Percentiles rank a stretch among this genome's conserved stretches.
Evolutionary conservation across 2,113 vertebrate genomes (phyloP).

Genomic region (Cranoglanis bouderius): DNA sequence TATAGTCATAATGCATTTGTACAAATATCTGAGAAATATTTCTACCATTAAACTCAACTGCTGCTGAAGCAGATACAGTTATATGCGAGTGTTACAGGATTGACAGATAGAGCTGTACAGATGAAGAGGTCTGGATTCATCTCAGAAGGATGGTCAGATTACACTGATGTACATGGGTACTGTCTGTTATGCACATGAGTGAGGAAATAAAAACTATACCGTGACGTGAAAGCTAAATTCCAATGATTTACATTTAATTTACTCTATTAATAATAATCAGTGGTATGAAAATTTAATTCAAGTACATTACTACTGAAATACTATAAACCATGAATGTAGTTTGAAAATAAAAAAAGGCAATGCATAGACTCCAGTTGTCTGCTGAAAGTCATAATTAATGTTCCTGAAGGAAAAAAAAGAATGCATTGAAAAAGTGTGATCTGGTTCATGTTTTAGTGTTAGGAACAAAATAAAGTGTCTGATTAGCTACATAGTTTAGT

Average conservation of each 20-base stretch:
- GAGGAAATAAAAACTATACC: constrained; percentile 26
- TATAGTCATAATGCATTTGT: constrained; percentile 51
- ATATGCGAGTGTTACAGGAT: constrained; percentile 44
- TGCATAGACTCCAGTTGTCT: constrained; percentile 59
- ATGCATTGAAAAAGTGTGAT: constrained; percentile 53
- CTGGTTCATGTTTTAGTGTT: constrained; percentile 54
- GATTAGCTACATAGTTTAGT: constrained; percentile 83
- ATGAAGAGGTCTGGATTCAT: not conserved
- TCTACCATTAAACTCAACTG: constrained; percentile 46
- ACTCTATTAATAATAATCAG: constrained; percentile 34
- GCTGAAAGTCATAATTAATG: constrained; percentile 60
- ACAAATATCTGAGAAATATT: constrained; percentile 57
- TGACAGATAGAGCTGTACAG: constrained; percentile 48
- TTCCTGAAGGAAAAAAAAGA: constrained; percentile 50
- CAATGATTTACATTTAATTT: constrained; percentile 24
- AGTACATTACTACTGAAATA: constrained; percentile 21
- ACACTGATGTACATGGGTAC: constrained; percentile 38
- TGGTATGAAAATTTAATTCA: constrained; percentile 30
- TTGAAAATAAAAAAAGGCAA: constrained; percentile 54
- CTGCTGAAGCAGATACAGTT: constrained; percentile 39
- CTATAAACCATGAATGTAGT: constrained; percentile 22
- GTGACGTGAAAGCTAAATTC: constrained; percentile 27
- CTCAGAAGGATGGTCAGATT: constrained; percentile 37
- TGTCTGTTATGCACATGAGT: constrained; percentile 24
- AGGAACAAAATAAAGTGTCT: constrained; percentile 49